A percentile compares a stretch with the other conserved stretches of the same genome.
Evolutionary conservation across 2,797 vertebrate species (phyloP).

Genomic region (Masticophis lateralis): DNA sequence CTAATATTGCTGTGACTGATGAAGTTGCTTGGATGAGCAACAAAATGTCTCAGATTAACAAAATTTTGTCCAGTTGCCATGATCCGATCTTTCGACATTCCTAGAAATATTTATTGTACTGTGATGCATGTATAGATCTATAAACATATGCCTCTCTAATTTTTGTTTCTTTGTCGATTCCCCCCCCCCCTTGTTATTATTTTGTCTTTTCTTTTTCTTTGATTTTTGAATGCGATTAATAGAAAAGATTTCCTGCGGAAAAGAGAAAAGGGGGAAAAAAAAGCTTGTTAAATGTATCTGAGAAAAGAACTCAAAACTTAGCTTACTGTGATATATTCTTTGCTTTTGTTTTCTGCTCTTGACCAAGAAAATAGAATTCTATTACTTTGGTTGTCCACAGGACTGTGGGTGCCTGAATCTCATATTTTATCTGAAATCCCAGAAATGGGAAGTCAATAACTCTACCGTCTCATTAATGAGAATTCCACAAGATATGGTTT

Average conservation of each 20-base stretch:
- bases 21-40: background rate
- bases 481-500: constrained; percentile 9
- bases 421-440: constrained; percentile 11
- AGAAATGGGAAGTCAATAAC: constrained; percentile 20
- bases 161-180: background rate
- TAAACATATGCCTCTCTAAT: background rate
- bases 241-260: background rate
- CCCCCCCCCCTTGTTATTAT: background rate
- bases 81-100: background rate
- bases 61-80: background rate
- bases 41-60: background rate
- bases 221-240: background rate
- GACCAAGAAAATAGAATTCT: background rate
- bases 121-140: background rate
- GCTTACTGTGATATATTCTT: constrained; percentile 12
- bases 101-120: background rate
- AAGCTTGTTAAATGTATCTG: background rate
- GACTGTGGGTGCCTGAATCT: background rate
- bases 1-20: no score
- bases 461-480: constrained; percentile 19
- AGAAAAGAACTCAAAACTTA: background rate
- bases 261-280: background rate
- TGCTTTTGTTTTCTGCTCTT: background rate
- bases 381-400: background rate
- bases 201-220: background rate